Percentiles rank a stretch among this genome's conserved stretches.
These are phyloP conservation scores for Psammodynastes pulverulentus DNA, from an alignment of 2,113 vertebrate species.

Conservation along the genomic window DNA sequence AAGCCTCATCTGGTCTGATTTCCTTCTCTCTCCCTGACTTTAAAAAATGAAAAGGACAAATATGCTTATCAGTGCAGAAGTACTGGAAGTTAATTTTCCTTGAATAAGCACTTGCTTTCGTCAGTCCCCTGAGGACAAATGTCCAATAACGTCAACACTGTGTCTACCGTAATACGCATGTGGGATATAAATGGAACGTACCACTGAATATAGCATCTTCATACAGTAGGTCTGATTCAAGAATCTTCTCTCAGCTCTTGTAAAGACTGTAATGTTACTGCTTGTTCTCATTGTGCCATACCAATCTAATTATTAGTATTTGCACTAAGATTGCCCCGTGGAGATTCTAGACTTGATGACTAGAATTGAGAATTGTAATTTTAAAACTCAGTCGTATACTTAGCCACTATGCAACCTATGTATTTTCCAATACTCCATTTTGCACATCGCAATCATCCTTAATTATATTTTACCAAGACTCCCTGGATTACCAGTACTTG, in stretches of 20 bases:
- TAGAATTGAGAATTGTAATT: background rate
- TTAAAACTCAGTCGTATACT: background rate
- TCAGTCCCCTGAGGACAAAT: background rate
- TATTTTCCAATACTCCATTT: background rate
- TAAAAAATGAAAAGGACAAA: background rate
- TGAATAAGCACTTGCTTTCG: background rate
- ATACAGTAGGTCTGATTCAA: background rate
- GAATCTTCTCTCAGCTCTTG: background rate
- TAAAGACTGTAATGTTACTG: background rate
- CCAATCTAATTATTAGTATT: background rate
- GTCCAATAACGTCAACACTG: too few relatives aligned
- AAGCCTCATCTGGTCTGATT: background rate
- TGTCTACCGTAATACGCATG: background rate
- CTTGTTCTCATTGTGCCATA: background rate
- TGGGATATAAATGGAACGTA: background rate
- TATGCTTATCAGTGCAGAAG: slow-evolving; percentile 44
- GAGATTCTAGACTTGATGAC: background rate
- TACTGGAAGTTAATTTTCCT: background rate
- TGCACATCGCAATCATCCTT: background rate
- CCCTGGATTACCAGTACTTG: background rate
- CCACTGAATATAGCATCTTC: background rate
- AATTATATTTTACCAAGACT: background rate
- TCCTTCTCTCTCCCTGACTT: background rate
- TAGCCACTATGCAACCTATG: background rate
- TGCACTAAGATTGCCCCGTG: background rate